These are phyloP conservation scores for Plectrocnemia conspersa DNA, from an alignment of 1,140 invertebrate species.

Conservation along the genomic window DNA sequence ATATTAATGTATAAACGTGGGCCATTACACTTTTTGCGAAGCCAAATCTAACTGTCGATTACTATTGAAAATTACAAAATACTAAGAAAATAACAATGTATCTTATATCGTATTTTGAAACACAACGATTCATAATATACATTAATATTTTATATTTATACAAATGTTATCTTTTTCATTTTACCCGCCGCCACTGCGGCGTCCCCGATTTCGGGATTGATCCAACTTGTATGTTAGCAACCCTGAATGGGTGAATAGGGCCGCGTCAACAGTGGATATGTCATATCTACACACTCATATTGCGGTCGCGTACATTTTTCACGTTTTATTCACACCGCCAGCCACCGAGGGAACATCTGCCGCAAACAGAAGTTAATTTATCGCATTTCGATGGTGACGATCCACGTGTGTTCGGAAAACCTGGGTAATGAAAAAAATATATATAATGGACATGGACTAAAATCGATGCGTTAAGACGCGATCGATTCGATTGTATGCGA, in stretches of 20 bases:
- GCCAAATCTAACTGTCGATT: too few species aligned
- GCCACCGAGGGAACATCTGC: slow-evolving; percentile 16
- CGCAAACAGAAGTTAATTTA: slow-evolving; percentile 17
- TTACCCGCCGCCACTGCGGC: neutral
- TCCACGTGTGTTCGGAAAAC: too few species aligned
- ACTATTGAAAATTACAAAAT: too few species aligned
- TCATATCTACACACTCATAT: slow-evolving; percentile 9
- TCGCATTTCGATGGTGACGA: neutral
- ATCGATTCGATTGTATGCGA: too few species aligned
- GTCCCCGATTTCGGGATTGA: slow-evolving; percentile 1
- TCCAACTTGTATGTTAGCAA: slow-evolving; percentile 15
- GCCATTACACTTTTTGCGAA: too few species aligned
- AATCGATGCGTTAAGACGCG: too few species aligned
- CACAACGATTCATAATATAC: neutral
- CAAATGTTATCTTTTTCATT: neutral
- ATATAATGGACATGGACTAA: too few species aligned
- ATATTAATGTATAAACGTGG: too few species aligned
- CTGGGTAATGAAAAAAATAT: too few species aligned
- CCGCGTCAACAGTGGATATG: slow-evolving; percentile 16
- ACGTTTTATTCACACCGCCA: slow-evolving; percentile 14
- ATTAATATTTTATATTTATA: neutral
- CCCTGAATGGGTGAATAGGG: slow-evolving; percentile 10
- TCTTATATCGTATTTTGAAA: neutral
- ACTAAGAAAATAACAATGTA: too few species aligned
- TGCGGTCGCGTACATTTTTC: slow-evolving; percentile 22